Evolutionary conservation across 2,113 vertebrate genomes (phyloP), one percentile per base, ranked within the genome.

Genomic region (Raja brachyura): DNA sequence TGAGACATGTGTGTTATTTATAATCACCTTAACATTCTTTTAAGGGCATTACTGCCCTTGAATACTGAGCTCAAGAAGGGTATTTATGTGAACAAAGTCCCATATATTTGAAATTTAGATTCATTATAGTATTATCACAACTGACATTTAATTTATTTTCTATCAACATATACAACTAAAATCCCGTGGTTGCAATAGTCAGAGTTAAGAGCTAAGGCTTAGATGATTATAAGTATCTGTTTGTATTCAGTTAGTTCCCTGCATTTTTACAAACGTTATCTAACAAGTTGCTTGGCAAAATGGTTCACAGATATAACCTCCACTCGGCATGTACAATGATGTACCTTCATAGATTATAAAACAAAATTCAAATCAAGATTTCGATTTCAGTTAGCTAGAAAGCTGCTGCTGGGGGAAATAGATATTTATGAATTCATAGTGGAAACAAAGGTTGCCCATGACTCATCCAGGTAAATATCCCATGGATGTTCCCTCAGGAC

Each of bases 21-120:
- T 73, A 74, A 73, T 68, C 8, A 66, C 20, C 16, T 92, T 74
- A 73, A 92, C 68, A 18, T 92, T 31, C 68, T 48, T 92, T 73
- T 92, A 70, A 92, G 9, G 66, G 10, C 33, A 92, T 92, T 92
- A 92, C 33, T 73, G 90, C 20, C 33, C 66, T 92, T 92, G 33
- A 92, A 92, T 25, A 92, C 68, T 73, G 10, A 92, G 8, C 33
- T 54, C 7, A 92, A 92, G 90, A 90, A 31, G 88, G 39, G 39
- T 31, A 48, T 31, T 90, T 70, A 61, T 56, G n/a, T 16, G 61
- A 28, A 59, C 81, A 61, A 85, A 85, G 59, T 59, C 61, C 14
- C 6, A 11, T 70, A 73, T 61, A 61, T 61, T n/a, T 86, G 81
- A 70, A 90, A 31, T 54, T 70, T 73, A 73, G 39, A 92, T 73